Evolutionary conservation across 64 coral and sea anemone genomes (phyloP), one percentile per base, ranked within the genome.

Genomic region (Trachythela sp.): DNA sequence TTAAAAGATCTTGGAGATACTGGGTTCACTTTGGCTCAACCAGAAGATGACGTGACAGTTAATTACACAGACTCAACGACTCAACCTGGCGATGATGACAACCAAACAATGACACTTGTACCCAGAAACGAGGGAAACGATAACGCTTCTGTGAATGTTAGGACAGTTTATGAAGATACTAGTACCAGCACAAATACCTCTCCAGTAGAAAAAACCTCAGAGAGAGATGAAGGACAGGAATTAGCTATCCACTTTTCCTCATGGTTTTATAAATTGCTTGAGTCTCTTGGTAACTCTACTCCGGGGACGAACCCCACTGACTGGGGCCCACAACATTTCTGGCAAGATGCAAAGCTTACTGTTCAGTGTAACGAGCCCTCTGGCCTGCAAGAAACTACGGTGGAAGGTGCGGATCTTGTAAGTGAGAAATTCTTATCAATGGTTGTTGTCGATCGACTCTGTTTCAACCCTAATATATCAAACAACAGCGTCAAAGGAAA

Each of bases 241-340:
- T 29, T 80, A 0, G 75, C 75, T 80, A 39, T 80, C 0, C 75
- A 80, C 15, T 80, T 80, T 13, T 80, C 75, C 15, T 35, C 75
- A 37, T 80, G 75, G 75, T 80, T 80, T 39, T 80, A 80, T 36
- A 35, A 80, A 80, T 15, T 80, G 33, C 75, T 80, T 37, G 6
- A 80, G 8, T 80, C 75, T 17, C 34, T 80, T 1, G 30, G 8
- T 34, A 35, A 72, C 29, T 10, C 8, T 9, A 35, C 75, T 80
- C 15, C 33, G 3, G 59, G 59, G 5, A 68, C 59, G 6, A 39
- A 0, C 27, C 2, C 31, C 9, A 18, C 75, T 17, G 75, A 39
- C 26, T 80, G 11, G 11, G 75, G 75, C 4, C 75, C 75, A 36
- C 75, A 80, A 22, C 75, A 80, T 22, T 80, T 80, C 31, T 80